These are phyloP conservation scores for Agriopis aurantiaria DNA, from an alignment of 2,888 invertebrate genomes.

Conservation along the genomic window DNA sequence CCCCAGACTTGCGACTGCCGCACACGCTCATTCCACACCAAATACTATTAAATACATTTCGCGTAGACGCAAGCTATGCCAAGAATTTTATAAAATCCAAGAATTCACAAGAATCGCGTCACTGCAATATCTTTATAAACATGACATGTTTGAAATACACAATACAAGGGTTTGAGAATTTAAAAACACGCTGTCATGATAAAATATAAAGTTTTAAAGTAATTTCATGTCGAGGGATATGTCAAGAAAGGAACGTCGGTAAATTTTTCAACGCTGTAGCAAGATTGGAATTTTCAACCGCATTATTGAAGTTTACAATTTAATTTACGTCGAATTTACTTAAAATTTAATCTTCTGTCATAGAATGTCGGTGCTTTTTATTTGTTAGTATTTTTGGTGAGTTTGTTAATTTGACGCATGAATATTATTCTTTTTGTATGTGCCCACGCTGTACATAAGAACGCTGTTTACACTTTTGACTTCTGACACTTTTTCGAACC, in stretches of 20 bases:
- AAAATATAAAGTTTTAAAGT: constrained; percentile 36
- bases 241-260: constrained; percentile 36
- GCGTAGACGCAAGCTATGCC: constrained; percentile 30
- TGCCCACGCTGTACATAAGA: constrained; percentile 8
- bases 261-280: constrained; percentile 45
- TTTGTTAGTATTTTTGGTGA: constrained; percentile 19
- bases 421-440: constrained; percentile 2
- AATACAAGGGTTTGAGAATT: constrained; percentile 27
- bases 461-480: background rate
- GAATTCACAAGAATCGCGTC: constrained; percentile 26
- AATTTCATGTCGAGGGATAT: constrained; percentile 35
- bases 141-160: constrained; percentile 25
- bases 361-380: constrained; percentile 31
- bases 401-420: constrained; percentile 23
- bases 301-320: constrained; percentile 34
- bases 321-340: constrained; percentile 27
- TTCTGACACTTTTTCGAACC: too few species aligned
- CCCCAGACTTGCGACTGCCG: constrained; percentile 67
- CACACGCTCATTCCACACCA: constrained; percentile 61
- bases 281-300: constrained; percentile 39
- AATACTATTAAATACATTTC: constrained; percentile 50
- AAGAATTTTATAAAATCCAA: constrained; percentile 27
- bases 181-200: constrained; percentile 35
- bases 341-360: constrained; percentile 29
- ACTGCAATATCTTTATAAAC: constrained; percentile 11